These are phyloP conservation scores for Rhopalosiphum nymphaeae DNA, from an alignment of 2,888 invertebrate genomes.

Conservation along the genomic window DNA sequence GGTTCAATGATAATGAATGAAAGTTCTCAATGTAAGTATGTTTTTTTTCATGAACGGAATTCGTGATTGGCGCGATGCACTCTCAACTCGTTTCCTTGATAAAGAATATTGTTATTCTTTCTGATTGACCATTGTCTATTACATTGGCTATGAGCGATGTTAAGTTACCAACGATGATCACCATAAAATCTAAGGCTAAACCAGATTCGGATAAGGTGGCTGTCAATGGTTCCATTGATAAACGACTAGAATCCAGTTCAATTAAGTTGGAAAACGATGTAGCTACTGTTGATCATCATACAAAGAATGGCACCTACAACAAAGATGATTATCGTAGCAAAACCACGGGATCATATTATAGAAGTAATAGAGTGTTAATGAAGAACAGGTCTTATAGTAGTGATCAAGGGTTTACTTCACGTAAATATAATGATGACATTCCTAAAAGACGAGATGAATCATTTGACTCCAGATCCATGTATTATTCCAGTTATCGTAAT, in stretches of 20 bases:
- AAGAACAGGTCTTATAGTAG: slow-evolving; percentile 45
- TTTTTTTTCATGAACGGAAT: slow-evolving; percentile 59
- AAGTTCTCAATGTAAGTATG: slow-evolving; percentile 58
- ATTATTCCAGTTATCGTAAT: slow-evolving; percentile 56
- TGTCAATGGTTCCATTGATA: slow-evolving; percentile 47
- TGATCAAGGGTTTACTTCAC: slow-evolving; percentile 48
- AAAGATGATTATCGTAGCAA: slow-evolving; percentile 57
- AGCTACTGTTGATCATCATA: slow-evolving; percentile 27
- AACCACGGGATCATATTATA: slow-evolving; percentile 40
- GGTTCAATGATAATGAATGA: slow-evolving; percentile 61
- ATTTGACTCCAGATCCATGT: slow-evolving; percentile 44
- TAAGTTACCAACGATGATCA: slow-evolving; percentile 27
- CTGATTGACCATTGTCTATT: background rate
- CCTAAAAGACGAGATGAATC: slow-evolving; percentile 51
- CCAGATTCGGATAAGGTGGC: slow-evolving; percentile 33
- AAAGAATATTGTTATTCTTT: slow-evolving; percentile 5
- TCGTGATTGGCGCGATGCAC: slow-evolving; percentile 39
- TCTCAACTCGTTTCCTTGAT: slow-evolving; percentile 27
- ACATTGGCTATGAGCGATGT: slow-evolving; percentile 18
- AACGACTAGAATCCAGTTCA: slow-evolving; percentile 21
- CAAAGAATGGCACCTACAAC: slow-evolving; percentile 45
- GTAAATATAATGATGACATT: slow-evolving; percentile 49
- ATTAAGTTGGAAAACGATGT: slow-evolving; percentile 26
- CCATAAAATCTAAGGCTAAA: slow-evolving; percentile 50
- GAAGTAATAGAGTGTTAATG: slow-evolving; percentile 25